phyloP scores from a whole-genome alignment of 2,888 invertebrate genomes.

The Drymonia ruficornis region DNA sequence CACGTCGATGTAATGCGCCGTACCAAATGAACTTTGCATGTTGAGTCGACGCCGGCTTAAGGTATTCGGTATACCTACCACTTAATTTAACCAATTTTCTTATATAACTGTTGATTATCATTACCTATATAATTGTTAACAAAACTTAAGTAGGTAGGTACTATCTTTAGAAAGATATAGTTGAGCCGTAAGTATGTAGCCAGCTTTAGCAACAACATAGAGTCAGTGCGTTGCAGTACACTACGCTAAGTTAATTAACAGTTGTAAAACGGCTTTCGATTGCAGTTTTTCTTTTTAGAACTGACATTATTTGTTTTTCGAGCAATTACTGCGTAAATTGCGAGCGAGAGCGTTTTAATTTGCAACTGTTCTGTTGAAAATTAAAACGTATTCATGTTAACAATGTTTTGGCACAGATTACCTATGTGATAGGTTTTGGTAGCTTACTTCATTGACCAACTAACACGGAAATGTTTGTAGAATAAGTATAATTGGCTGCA shows the following conservation, averaged over 20 bases:
- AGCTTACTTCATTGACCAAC: neutral
- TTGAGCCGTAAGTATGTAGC: too few species aligned
- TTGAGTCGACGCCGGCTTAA: constrained; percentile 43
- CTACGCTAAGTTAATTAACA: constrained; percentile 52
- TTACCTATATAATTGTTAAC: too few species aligned
- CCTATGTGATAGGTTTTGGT: too few species aligned
- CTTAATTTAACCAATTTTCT: too few species aligned
- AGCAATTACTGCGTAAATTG: constrained; percentile 13
- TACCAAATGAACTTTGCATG: constrained; percentile 52
- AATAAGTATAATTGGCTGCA: too few species aligned
- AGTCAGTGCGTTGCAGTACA: constrained; percentile 37
- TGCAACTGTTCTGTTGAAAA: too few species aligned
- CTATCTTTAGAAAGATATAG: too few species aligned
- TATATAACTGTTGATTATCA: too few species aligned
- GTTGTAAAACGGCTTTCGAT: constrained; percentile 37
- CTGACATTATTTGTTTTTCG: constrained; percentile 25
- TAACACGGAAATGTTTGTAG: neutral
- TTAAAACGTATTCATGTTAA: too few species aligned
- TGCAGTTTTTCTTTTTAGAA: constrained; percentile 28
- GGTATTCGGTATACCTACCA: too few species aligned
- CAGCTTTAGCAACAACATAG: neutral
- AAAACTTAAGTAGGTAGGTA: too few species aligned
- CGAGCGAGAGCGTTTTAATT: constrained; percentile 14
- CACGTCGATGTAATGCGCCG: constrained; percentile 38
- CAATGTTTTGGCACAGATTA: too few species aligned